Conservation (phyloP, 64 coral and sea anemone genomes). For the Hydrozoanthus tunicans region DNA sequence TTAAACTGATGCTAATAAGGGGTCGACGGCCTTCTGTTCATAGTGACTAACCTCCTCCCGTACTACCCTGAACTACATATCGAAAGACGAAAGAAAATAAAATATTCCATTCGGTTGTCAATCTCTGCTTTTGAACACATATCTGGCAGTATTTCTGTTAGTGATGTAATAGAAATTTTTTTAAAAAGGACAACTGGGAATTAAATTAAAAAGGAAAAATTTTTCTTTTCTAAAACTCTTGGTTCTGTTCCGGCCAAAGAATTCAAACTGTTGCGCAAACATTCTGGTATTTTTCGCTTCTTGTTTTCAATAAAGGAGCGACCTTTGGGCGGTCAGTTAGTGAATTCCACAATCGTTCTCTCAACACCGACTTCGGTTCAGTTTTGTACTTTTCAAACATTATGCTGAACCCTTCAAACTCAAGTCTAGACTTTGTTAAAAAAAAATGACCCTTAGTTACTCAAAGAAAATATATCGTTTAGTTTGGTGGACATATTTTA, state of each 20-base stretch:
- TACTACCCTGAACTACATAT: no score
- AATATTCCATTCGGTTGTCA: no score
- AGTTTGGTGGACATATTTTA: constrained; percentile 23
- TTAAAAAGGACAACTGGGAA: no score
- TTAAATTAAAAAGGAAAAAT: neutral
- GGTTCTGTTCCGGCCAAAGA: neutral
- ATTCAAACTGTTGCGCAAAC: neutral
- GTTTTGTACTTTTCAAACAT: neutral
- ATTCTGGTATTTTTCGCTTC: neutral
- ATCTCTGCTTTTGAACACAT: no score
- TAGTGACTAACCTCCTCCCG: no score
- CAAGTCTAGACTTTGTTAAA: neutral
- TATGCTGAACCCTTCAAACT: neutral
- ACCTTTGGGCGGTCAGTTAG: neutral
- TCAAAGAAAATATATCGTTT: constrained; percentile 22
- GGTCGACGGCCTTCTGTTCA: no score
- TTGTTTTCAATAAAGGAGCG: neutral
- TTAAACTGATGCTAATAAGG: no score
- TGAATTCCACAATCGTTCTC: constrained; percentile 23
- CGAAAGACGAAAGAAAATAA: no score
- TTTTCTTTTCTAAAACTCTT: neutral
- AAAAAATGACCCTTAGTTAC: neutral
- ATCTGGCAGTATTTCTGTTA: no score
- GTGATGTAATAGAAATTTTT: no score
- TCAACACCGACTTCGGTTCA: neutral